Percentiles rank a stretch among this genome's conserved stretches.
phyloP scores from a whole-genome alignment of 2,113 vertebrate species.

The Sitta europaea region DNA sequence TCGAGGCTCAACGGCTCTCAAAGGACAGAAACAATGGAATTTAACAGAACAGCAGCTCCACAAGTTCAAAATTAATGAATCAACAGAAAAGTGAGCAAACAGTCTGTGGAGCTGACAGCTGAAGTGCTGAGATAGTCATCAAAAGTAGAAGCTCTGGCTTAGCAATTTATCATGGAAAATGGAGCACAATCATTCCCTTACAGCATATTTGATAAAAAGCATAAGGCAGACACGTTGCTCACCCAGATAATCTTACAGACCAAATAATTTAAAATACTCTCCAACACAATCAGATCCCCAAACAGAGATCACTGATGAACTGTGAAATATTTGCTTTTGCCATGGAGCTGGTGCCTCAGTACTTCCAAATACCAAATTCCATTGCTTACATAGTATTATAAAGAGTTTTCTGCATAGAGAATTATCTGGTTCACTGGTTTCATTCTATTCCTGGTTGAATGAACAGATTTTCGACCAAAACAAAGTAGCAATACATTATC shows the following conservation, averaged over 20 bases:
- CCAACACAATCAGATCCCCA: neutral
- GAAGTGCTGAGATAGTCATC: constrained; percentile 50
- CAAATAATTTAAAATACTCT: neutral
- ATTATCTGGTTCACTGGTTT: neutral
- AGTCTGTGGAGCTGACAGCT: constrained; percentile 33
- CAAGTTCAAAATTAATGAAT: constrained; percentile 49
- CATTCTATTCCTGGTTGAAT: neutral
- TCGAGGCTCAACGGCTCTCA: neutral
- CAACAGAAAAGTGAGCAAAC: constrained; percentile 44
- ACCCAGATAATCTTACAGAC: neutral
- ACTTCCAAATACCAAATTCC: neutral
- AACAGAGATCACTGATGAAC: neutral
- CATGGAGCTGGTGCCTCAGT: neutral
- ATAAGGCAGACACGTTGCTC: neutral
- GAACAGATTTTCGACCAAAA: neutral
- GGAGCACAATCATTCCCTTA: constrained; percentile 5
- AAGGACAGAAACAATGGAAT: constrained; percentile 12
- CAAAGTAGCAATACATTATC: neutral
- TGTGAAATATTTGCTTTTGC: neutral
- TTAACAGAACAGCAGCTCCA: constrained; percentile 33
- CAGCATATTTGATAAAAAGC: constrained; percentile 20
- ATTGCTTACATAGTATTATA: neutral
- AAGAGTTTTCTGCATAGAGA: neutral
- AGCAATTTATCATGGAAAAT: constrained; percentile 45
- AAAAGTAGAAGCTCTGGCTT: constrained; percentile 30